Conservation (phyloP, 2,113 vertebrate genomes). For the Vireo altiloquus region DNA sequence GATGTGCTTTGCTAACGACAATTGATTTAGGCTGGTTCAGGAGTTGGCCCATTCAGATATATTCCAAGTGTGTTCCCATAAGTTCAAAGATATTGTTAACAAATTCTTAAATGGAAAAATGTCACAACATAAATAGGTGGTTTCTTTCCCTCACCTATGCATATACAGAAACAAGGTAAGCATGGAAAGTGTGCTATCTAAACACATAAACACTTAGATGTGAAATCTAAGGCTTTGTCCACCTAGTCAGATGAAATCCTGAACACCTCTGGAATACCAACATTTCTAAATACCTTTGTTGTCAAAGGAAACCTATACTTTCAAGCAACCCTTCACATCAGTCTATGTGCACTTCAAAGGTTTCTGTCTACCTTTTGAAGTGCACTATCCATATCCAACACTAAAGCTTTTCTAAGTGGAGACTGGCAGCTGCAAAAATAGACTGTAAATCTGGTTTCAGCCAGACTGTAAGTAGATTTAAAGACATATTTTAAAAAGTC, state of each 20-base stretch:
- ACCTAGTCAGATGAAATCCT: background rate
- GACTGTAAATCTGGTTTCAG: constrained; percentile 61
- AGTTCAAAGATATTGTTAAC: background rate
- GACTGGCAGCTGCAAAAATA: constrained; percentile 64
- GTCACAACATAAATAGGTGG: background rate
- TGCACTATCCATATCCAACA: background rate
- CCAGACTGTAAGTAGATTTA: constrained; percentile 59
- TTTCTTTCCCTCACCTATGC: background rate
- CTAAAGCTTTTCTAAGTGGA: constrained; percentile 46
- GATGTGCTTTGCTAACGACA: background rate
- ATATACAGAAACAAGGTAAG: background rate
- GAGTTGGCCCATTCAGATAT: background rate
- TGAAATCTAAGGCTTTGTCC: background rate
- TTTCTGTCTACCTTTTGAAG: constrained; percentile 52
- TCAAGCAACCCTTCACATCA: background rate
- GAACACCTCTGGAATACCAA: background rate
- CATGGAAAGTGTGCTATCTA: background rate
- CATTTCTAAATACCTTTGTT: background rate
- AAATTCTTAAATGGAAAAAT: background rate
- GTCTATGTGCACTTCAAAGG: constrained; percentile 26
- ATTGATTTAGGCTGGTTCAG: background rate
- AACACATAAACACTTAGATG: background rate
- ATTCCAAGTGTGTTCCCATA: background rate
- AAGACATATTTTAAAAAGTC: constrained; percentile 38
- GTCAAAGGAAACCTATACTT: background rate